Conservation (phyloP, 2,888 invertebrate genomes). For the Folsomia manolachei region DNA sequence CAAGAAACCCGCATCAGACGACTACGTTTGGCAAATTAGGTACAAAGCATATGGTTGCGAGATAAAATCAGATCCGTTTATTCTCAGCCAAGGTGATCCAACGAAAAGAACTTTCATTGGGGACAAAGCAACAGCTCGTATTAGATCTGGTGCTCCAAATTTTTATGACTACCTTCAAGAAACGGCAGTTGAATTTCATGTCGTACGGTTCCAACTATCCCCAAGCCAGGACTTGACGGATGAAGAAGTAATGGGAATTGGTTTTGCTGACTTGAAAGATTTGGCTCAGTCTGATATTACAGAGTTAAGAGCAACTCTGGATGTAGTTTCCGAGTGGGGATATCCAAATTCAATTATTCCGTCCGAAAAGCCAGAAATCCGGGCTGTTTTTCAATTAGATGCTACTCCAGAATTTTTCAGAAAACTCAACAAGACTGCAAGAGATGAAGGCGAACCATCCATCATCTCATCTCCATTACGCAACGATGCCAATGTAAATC, state of each 20-base stretch:
- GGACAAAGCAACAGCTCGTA: conserved; percentile 41
- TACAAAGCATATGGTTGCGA: conserved; percentile 39
- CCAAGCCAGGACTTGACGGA: conserved; percentile 18
- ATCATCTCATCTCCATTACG: background rate
- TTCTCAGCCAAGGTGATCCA: conserved; percentile 14
- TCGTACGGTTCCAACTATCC: conserved; percentile 25
- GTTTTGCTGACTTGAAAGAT: conserved; percentile 31
- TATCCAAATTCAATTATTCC: conserved; percentile 14
- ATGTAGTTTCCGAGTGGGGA: conserved; percentile 36
- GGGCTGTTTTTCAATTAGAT: conserved; percentile 34
- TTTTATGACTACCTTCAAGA: conserved; percentile 36
- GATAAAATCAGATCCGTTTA: conserved; percentile 42
- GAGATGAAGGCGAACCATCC: too few relatives aligned
- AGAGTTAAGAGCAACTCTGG: conserved; percentile 26
- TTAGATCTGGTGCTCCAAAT: conserved; percentile 30
- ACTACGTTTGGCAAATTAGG: conserved; percentile 40
- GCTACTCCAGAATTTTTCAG: conserved; percentile 33
- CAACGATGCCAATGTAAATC: background rate
- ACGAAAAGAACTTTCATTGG: conserved; percentile 40
- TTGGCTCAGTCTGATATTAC: conserved; percentile 25
- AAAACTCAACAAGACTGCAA: background rate
- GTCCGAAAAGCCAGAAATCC: conserved; percentile 35
- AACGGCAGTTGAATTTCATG: conserved; percentile 31
- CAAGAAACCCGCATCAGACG: conserved; percentile 18
- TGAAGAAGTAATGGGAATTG: conserved; percentile 36